phyloP scores from a whole-genome alignment of 1,140 invertebrate genomes.

The Centruroides sculpturatus region DNA sequence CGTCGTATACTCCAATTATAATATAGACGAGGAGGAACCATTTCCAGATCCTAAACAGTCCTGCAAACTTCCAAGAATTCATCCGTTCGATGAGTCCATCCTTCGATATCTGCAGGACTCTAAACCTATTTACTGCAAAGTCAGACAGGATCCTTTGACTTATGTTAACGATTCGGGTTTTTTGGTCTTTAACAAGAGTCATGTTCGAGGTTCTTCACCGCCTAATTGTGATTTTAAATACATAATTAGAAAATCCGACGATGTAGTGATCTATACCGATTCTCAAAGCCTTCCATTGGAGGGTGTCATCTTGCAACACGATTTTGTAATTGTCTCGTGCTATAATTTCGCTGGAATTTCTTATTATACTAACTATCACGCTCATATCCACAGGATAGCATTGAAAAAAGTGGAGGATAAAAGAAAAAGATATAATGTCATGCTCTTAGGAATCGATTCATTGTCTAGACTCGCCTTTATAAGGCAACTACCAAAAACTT shows the following conservation, averaged over 20 bases:
- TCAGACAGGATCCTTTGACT: background rate
- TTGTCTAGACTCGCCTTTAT: constrained; percentile 20
- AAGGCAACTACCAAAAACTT: constrained; percentile 29
- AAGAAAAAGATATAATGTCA: constrained; percentile 10
- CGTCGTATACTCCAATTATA: too few species aligned
- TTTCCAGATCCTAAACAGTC: background rate
- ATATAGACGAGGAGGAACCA: background rate
- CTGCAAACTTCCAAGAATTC: constrained; percentile 11
- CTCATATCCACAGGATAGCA: background rate
- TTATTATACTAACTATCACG: constrained; percentile 10
- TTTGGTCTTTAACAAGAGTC: constrained; percentile 4
- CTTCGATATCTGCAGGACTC: constrained; percentile 1
- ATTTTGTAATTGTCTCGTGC: constrained; percentile 14
- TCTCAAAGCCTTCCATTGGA: background rate
- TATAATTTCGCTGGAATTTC: constrained; percentile 12
- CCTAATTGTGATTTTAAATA: constrained; percentile 3
- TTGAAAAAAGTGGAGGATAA: background rate
- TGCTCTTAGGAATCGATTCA: constrained; percentile 24
- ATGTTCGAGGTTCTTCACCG: background rate
- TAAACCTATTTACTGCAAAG: constrained; percentile 6
- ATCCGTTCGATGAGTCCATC: constrained; percentile 13
- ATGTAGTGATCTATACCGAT: background rate
- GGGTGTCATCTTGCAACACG: background rate
- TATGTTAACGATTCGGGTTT: constrained; percentile 2
- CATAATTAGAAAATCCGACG: background rate